Percentiles rank a stretch among this genome's conserved stretches.
These are phyloP conservation scores for Drosophila tsacasi DNA, from an alignment of 1,140 invertebrate genomes.

Conservation along the genomic window DNA sequence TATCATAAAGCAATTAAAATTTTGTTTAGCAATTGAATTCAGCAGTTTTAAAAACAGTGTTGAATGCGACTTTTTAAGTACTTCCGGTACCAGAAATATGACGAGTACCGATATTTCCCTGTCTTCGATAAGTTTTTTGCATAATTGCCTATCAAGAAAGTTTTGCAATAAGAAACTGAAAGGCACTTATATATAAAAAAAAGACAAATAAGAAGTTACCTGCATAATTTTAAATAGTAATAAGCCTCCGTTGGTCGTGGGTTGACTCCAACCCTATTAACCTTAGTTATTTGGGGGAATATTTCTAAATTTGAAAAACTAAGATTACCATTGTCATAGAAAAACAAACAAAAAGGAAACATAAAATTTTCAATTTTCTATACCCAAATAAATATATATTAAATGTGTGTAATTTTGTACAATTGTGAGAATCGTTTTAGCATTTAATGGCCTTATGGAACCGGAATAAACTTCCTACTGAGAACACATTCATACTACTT, in stretches of 20 bases:
- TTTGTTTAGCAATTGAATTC: neutral
- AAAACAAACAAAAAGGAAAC: constrained; percentile 31
- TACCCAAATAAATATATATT: constrained; percentile 4
- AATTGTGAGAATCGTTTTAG: constrained; percentile 69
- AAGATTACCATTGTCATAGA: constrained; percentile 77
- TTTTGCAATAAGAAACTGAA: neutral
- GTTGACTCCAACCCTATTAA: neutral
- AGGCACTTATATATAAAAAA: neutral
- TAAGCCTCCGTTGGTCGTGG: neutral
- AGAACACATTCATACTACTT: constrained; percentile 22
- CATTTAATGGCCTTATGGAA: constrained; percentile 41
- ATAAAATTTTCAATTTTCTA: constrained; percentile 19
- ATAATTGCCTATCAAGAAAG: neutral
- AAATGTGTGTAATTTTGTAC: constrained; percentile 24
- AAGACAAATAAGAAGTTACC: neutral
- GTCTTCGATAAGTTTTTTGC: neutral
- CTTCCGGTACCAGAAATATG: neutral
- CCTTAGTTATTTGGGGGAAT: neutral
- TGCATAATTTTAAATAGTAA: neutral
- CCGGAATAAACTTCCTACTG: constrained; percentile 14
- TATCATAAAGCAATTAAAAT: neutral
- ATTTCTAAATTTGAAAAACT: constrained; percentile 12
- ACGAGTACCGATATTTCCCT: neutral
- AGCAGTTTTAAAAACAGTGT: neutral
- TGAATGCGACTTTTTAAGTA: neutral